Base-by-base conservation (phyloP, 1,140 invertebrate genomes). In the Charaxes varanes region DNA sequence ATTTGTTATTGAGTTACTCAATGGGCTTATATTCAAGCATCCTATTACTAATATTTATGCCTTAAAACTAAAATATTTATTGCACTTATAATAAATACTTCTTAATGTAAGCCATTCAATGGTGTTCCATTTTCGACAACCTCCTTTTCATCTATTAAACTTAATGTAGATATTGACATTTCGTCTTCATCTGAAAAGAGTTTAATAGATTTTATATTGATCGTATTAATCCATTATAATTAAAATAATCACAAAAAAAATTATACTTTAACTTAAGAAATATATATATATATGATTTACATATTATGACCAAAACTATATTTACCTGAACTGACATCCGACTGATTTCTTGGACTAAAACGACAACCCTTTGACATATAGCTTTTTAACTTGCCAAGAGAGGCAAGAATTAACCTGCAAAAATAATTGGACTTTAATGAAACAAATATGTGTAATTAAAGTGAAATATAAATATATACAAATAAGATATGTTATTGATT, bases 331-430 rank as follows among this genome's bases (percentile, higher is more conserved):
- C 90, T 90, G 26, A 90, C 89, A 71, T 92, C 90, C 6, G 90
- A 91, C 17, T 88, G 67, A 47, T 89, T 88, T 41, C 88, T 85
- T 2, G 91, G 90, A 2, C 90, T 91, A 15, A 91, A 71, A 41
- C 87, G 83, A 57, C 92, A 93, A 7, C 92, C 92, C 47, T 87
- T 88, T 7, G 86, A 87, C 22, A 93, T 79, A 58, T 90, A 95
- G 17, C 78, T 80, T 16, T 90, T 87, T 11, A 97, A 80, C 73
- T 93, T 92, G 8, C 90, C 91, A 38, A 91, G 88, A 1, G 95
- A 90, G 5, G 96, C 94, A 32, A 98, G 85, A 52, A 99, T 91
- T 1, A 99, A 86, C 34, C 77, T 83, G 56, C 3, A 66, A 62
- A 59, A 24, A 12, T 11, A 34, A 41, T 41, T 10, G 2, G 4